Conservation (phyloP, 2,113 vertebrate species). For the Desmodus rotundus region DNA sequence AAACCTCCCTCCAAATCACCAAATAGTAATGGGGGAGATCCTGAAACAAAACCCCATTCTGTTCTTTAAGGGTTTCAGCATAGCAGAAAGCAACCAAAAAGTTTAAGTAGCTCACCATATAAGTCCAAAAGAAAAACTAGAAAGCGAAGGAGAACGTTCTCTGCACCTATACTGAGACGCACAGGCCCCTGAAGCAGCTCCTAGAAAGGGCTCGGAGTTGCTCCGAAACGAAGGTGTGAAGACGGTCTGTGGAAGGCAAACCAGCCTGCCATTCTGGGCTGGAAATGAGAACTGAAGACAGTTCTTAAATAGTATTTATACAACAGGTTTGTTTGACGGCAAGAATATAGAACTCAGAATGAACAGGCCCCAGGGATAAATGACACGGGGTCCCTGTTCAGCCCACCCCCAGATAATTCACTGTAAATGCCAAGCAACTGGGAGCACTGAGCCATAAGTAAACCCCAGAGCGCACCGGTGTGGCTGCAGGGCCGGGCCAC, state of each 20-base stretch:
- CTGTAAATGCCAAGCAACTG: neutral
- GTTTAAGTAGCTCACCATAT: neutral
- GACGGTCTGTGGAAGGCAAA: neutral
- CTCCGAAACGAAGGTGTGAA: neutral
- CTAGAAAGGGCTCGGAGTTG: neutral
- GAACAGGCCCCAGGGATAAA: neutral
- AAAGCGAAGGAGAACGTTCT: neutral
- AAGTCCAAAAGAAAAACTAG: neutral
- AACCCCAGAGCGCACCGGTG: neutral
- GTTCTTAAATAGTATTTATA: neutral
- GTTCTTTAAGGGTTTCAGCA: neutral
- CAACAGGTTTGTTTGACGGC: neutral
- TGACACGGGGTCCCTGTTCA: neutral
- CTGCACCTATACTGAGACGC: neutral
- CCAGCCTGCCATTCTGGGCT: neutral
- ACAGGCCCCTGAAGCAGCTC: neutral
- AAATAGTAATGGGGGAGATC: neutral
- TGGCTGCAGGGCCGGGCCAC: fast-evolving
- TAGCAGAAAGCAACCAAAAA: neutral
- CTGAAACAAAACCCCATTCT: neutral
- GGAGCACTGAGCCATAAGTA: neutral
- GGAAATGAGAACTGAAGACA: neutral
- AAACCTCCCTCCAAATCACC: neutral
- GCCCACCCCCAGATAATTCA: neutral
- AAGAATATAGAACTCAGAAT: neutral